A percentile compares a stretch with the other conserved stretches of the same genome.
Evolutionary conservation across 2,888 invertebrate genomes (phyloP).

Genomic region (Cryptocheilus praepositus): DNA sequence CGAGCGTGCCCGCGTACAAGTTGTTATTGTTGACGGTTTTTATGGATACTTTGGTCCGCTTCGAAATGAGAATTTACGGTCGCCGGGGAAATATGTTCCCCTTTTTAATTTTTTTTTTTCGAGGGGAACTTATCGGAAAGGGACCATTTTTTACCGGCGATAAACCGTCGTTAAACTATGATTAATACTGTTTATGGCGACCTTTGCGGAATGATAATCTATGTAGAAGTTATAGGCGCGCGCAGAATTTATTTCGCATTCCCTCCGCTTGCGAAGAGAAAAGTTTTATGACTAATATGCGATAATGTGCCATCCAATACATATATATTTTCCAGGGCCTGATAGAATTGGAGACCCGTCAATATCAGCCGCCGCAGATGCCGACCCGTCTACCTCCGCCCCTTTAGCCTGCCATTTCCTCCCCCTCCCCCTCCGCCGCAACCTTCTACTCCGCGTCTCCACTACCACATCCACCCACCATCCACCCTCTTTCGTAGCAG

Average conservation of each 20-base stretch:
- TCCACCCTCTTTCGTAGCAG: constrained; percentile 11
- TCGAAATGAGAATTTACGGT: too few relatives aligned
- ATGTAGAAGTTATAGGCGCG: constrained; percentile 54
- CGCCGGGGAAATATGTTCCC: too few relatives aligned
- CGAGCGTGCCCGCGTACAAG: too few relatives aligned
- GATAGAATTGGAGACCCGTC: constrained; percentile 68
- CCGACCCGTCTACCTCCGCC: constrained; percentile 39
- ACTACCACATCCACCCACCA: background rate
- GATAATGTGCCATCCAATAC: constrained; percentile 67
- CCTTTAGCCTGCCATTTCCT: constrained; percentile 12
- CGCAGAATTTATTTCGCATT: constrained; percentile 55
- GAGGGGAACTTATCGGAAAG: background rate
- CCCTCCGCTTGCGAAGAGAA: constrained; percentile 34
- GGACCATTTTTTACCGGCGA: background rate
- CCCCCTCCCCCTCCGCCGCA: constrained; percentile 4
- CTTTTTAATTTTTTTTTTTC: too few relatives aligned
- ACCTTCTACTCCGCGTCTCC: background rate
- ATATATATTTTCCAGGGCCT: constrained; percentile 56
- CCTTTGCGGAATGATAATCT: constrained; percentile 47
- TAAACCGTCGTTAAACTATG: background rate
- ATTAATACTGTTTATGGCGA: background rate
- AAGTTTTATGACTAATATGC: constrained; percentile 69
- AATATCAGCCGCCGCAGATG: constrained; percentile 65
- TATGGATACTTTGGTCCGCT: too few relatives aligned
- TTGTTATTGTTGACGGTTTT: too few relatives aligned